phyloP scores from a whole-genome alignment of 2,797 vertebrate species.

The Tokudaia muenninki region DNA sequence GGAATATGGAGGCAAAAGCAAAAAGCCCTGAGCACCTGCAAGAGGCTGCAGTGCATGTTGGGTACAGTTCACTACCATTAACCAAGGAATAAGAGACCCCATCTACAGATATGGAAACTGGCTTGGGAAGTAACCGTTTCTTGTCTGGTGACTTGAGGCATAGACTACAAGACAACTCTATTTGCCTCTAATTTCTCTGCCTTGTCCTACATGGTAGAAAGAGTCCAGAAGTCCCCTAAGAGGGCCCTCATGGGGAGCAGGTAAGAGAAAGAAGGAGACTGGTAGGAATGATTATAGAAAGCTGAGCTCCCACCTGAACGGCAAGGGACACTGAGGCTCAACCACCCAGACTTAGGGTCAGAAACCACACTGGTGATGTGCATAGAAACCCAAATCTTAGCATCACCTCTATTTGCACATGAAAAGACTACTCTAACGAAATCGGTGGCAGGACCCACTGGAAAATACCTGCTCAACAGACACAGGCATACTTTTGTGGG shows the following conservation, averaged over 20 bases:
- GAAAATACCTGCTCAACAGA: not conserved
- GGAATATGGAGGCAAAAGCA: not conserved
- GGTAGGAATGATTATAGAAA: not conserved
- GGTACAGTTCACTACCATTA: no score
- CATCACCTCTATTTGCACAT: not conserved
- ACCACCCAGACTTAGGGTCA: not conserved
- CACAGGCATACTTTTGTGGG: not conserved
- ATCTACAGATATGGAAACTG: not conserved
- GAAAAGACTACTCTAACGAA: slow-evolving; percentile 6
- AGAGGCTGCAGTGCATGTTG: not conserved
- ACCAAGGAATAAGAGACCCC: no score
- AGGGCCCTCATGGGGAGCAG: not conserved
- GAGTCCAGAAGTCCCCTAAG: not conserved
- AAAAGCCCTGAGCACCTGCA: not conserved
- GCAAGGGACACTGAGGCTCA: not conserved
- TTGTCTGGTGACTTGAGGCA: not conserved
- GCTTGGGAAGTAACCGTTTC: not conserved
- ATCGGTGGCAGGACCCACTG: not conserved
- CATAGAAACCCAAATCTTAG: not conserved
- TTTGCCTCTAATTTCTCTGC: not conserved
- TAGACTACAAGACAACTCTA: not conserved
- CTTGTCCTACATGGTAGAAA: not conserved
- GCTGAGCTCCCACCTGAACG: not conserved
- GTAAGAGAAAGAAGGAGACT: not conserved
- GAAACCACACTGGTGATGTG: not conserved